A percentile compares a stretch with the other conserved stretches of the same genome.
phyloP scores from a whole-genome alignment of 2,797 vertebrate genomes.

The Columba guinea region DNA sequence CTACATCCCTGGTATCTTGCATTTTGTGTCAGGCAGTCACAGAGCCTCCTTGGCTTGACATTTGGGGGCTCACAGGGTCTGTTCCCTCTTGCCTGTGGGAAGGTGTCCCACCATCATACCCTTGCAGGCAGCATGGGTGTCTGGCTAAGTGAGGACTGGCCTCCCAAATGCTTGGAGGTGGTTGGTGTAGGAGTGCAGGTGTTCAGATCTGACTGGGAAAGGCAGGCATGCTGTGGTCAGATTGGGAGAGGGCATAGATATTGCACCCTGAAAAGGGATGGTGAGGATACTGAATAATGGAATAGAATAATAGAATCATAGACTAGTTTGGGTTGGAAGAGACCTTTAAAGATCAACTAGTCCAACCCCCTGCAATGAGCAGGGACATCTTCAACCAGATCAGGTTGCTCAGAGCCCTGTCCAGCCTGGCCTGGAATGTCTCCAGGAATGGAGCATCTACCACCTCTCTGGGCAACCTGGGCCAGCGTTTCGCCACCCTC shows the following conservation, averaged over 20 bases:
- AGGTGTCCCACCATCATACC: not conserved
- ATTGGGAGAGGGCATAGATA: not conserved
- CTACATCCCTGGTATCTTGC: not conserved
- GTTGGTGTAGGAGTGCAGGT: not conserved
- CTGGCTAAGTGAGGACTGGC: not conserved
- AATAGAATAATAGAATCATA: no score
- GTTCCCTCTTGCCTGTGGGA: not conserved
- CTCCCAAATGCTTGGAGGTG: not conserved
- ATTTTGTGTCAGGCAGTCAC: not conserved
- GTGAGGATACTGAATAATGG: not conserved
- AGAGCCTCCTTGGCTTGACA: not conserved
- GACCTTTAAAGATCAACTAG: no score
- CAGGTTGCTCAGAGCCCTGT: no score
- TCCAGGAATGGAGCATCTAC: no score
- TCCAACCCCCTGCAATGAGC: no score
- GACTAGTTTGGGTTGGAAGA: no score
- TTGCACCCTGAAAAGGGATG: not conserved
- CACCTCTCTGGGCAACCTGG: no score
- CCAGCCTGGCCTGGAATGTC: no score
- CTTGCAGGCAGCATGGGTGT: fast-evolving
- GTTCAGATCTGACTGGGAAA: not conserved
- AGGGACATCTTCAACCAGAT: no score
- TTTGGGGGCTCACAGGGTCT: not conserved
- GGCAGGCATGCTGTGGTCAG: not conserved
- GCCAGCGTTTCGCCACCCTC: no score